Conservation (phyloP, 2,888 invertebrate genomes). For the Ophioninae sp. region DNA sequence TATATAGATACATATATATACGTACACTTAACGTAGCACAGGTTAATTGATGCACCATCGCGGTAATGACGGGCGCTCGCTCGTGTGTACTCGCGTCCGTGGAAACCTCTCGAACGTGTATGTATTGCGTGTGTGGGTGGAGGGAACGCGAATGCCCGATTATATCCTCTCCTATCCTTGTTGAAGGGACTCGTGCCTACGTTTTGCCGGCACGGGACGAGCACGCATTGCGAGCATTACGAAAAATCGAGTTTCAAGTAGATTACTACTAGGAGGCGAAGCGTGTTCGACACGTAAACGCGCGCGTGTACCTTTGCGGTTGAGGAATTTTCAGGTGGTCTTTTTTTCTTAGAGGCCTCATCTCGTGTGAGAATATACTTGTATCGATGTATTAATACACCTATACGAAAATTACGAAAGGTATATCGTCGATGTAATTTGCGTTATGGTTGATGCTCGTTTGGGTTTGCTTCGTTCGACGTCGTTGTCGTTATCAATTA, state of each 20-base stretch:
- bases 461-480: too few species aligned
- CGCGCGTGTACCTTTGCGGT: too few species aligned
- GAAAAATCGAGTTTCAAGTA: not conserved
- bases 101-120: not conserved
- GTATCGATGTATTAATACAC: too few species aligned
- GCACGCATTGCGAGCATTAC: not conserved
- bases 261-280: not conserved
- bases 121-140: not conserved
- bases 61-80: constrained; percentile 65
- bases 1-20: not conserved
- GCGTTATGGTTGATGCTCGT: too few species aligned
- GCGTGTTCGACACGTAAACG: not conserved
- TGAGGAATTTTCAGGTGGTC: too few species aligned
- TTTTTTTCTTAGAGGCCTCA: too few species aligned
- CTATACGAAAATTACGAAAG: too few species aligned
- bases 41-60: constrained; percentile 70
- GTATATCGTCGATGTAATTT: too few species aligned
- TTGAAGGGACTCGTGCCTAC: not conserved
- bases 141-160: not conserved
- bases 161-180: not conserved
- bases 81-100: constrained; percentile 6
- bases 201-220: not conserved
- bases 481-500: too few species aligned
- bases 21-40: constrained; percentile 22
- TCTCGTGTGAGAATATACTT: too few species aligned